Conservation (phyloP, 2,888 invertebrate species). For the Carabus problematicus region DNA sequence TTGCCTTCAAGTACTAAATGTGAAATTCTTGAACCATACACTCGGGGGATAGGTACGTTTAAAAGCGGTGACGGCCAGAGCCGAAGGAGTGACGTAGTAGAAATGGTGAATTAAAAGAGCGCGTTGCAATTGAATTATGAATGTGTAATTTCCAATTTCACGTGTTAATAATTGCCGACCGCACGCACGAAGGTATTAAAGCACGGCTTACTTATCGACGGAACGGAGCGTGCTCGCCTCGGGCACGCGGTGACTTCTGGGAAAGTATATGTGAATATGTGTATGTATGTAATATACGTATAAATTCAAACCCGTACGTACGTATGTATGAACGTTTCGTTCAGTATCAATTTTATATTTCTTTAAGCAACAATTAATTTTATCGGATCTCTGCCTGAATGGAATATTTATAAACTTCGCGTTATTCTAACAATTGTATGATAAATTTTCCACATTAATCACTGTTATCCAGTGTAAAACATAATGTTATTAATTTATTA, state of each 20-base stretch:
- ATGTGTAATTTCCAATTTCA: slow-evolving; percentile 43
- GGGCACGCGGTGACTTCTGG: slow-evolving; percentile 17
- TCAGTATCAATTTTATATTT: neutral
- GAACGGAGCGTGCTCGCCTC: slow-evolving; percentile 23
- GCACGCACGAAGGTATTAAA: slow-evolving; percentile 38
- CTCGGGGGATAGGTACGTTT: too few species aligned
- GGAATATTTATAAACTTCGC: too few species aligned
- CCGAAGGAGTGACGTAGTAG: slow-evolving; percentile 5
- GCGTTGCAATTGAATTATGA: slow-evolving; percentile 43
- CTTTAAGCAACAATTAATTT: too few species aligned
- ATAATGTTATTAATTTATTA: too few species aligned
- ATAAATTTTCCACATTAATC: too few species aligned
- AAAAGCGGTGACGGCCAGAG: neutral
- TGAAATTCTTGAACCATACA: too few species aligned
- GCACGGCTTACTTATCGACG: slow-evolving; percentile 36
- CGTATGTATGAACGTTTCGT: neutral
- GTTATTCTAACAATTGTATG: too few species aligned
- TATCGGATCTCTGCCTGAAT: too few species aligned
- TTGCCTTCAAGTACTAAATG: too few species aligned
- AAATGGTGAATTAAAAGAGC: slow-evolving; percentile 35
- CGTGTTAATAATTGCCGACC: slow-evolving; percentile 42
- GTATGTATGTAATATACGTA: neutral
- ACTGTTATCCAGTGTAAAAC: too few species aligned
- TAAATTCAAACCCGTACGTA: neutral
- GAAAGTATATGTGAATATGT: slow-evolving; percentile 6